Evolutionary conservation across 2,888 invertebrate species (phyloP).

Genomic region (Caenorhabditis wallacei): DNA sequence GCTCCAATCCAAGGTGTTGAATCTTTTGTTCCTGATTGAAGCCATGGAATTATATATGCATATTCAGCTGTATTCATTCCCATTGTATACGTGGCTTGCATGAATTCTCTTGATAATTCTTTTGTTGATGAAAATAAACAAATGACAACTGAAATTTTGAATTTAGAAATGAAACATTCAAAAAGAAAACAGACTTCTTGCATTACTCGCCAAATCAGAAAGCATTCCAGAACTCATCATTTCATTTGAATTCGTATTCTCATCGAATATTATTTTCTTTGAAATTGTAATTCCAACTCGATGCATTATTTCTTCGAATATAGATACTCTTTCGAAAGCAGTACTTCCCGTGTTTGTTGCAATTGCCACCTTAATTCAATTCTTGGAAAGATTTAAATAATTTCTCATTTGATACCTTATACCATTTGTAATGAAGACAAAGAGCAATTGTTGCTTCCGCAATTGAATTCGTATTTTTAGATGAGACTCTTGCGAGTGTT

Average conservation of each 20-base stretch:
- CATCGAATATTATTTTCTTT: slow-evolving; percentile 81
- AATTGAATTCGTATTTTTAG: slow-evolving; percentile 80
- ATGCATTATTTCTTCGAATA: slow-evolving; percentile 81
- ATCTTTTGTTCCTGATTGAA: slow-evolving; percentile 73
- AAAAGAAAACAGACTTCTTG: slow-evolving; percentile 72
- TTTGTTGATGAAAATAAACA: slow-evolving; percentile 82
- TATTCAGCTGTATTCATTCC: slow-evolving; percentile 79
- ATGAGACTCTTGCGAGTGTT: slow-evolving; percentile 80
- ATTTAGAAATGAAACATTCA: background rate
- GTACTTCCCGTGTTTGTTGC: slow-evolving; percentile 79
- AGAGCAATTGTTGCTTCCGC: slow-evolving; percentile 79
- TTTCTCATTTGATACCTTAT: no score
- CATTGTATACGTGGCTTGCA: slow-evolving; percentile 76
- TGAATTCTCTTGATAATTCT: slow-evolving; percentile 81
- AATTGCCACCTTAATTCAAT: slow-evolving; percentile 76
- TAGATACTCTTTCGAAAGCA: slow-evolving; percentile 78
- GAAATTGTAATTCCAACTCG: slow-evolving; percentile 73
- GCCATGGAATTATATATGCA: slow-evolving; percentile 81
- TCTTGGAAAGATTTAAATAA: no score
- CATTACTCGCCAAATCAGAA: slow-evolving; percentile 76
- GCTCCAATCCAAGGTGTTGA: slow-evolving; percentile 80
- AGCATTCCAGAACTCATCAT: slow-evolving; percentile 77
- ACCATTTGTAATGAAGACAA: slow-evolving; percentile 80
- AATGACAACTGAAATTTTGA: slow-evolving; percentile 79
- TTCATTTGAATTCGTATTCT: slow-evolving; percentile 75